These are phyloP conservation scores for Tetramorium simillimum DNA, from an alignment of 1,140 invertebrate genomes.

Conservation along the genomic window DNA sequence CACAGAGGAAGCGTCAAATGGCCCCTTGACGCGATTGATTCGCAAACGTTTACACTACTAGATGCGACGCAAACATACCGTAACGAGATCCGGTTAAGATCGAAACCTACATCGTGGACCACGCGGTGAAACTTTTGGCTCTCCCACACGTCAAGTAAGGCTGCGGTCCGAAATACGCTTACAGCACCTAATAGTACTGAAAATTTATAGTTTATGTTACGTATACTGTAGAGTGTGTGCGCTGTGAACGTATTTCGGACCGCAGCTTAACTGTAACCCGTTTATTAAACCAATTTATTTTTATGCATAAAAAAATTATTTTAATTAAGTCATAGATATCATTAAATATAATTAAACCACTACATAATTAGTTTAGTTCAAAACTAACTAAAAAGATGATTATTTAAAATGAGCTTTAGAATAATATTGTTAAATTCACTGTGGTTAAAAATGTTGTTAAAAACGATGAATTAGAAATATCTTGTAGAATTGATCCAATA, in stretches of 20 bases:
- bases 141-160: neutral
- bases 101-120: neutral
- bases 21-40: constrained; percentile 46
- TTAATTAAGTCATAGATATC: neutral
- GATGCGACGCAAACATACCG: constrained; percentile 48
- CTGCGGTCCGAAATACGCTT: no score
- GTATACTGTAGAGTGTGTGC: no score
- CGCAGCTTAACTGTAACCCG: neutral
- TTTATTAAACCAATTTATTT: neutral
- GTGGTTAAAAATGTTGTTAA: no score
- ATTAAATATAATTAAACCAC: neutral
- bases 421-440: no score
- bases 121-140: neutral
- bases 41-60: constrained; percentile 59
- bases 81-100: constrained; percentile 44
- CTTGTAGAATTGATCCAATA: no score
- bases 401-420: neutral
- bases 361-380: neutral
- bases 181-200: no score
- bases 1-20: constrained; percentile 23
- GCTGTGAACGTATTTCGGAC: no score
- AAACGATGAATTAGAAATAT: no score
- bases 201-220: no score
- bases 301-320: neutral
- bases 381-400: neutral